phyloP scores from a whole-genome alignment of 2,113 vertebrate species.

The Peromyscus maniculatus region DNA sequence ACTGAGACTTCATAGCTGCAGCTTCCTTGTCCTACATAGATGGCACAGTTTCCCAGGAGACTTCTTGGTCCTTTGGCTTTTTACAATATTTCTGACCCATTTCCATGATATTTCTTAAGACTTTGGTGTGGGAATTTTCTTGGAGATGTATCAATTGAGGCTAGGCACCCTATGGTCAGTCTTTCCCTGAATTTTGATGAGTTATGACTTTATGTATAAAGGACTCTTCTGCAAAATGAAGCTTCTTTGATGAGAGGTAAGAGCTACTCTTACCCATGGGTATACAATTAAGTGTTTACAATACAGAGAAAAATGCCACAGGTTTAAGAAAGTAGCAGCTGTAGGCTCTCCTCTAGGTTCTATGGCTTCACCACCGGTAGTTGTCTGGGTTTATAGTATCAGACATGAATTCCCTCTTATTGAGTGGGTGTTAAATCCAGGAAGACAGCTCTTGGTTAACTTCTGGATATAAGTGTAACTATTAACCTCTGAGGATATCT shows the following conservation, averaged over 20 bases:
- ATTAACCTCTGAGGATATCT: not conserved
- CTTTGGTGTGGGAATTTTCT: not conserved
- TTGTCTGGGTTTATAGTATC: not conserved
- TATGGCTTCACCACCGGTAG: not conserved
- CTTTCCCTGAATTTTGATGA: too few relatives aligned
- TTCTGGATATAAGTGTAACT: not conserved
- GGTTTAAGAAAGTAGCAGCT: not conserved
- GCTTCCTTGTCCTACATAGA: not conserved
- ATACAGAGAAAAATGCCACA: not conserved
- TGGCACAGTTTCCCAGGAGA: not conserved
- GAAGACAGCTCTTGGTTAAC: not conserved
- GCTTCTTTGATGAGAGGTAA: not conserved
- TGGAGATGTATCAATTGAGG: not conserved
- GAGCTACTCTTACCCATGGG: too few relatives aligned
- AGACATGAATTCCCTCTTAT: not conserved
- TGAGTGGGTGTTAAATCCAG: not conserved
- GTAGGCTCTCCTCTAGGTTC: not conserved
- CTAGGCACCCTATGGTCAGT: too few relatives aligned
- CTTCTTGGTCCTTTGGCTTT: not conserved
- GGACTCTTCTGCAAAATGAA: not conserved
- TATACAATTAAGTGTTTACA: not conserved
- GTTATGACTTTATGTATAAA: not conserved
- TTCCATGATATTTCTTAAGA: too few relatives aligned
- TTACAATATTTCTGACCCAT: not conserved
- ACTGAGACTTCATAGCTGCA: not conserved